Conservation (phyloP, 92 coral and sea anemone genomes). For the Paragorgia papillata region DNA sequence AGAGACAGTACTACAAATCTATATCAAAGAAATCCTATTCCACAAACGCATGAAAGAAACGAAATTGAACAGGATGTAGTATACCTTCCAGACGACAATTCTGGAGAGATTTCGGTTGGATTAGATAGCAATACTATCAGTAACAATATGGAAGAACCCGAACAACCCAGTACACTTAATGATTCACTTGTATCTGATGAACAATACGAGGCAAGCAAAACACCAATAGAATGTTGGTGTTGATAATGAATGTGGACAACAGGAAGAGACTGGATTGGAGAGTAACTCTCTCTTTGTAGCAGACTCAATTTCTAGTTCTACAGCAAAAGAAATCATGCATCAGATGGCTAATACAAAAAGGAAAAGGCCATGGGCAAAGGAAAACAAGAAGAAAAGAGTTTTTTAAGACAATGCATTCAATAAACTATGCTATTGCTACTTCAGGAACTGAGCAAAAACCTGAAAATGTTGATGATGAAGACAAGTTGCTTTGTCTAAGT, state of each 20-base stretch:
- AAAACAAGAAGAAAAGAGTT: constrained; percentile 17
- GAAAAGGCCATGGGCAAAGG: constrained; percentile 44
- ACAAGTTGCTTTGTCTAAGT: constrained; percentile 32
- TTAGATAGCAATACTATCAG: no score
- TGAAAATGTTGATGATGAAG: constrained; percentile 35
- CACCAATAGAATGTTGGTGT: no score
- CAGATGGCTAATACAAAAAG: neutral
- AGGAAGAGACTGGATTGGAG: neutral
- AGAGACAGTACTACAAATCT: constrained; percentile 21
- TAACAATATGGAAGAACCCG: no score
- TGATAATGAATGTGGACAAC: no score
- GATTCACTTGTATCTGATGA: no score
- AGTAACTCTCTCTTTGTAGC: no score
- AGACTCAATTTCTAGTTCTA: neutral
- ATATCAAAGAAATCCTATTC: neutral
- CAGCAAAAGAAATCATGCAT: neutral
- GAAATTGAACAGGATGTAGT: neutral
- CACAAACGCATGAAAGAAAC: neutral
- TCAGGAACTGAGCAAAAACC: constrained; percentile 23
- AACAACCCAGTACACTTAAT: no score
- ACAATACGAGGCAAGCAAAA: no score
- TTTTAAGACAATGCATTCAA: constrained; percentile 13
- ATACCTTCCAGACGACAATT: neutral
- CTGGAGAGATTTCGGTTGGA: no score
- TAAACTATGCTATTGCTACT: constrained; percentile 30